phyloP scores from a whole-genome alignment of 2,797 vertebrate species.

The Hirundo rustica region DNA sequence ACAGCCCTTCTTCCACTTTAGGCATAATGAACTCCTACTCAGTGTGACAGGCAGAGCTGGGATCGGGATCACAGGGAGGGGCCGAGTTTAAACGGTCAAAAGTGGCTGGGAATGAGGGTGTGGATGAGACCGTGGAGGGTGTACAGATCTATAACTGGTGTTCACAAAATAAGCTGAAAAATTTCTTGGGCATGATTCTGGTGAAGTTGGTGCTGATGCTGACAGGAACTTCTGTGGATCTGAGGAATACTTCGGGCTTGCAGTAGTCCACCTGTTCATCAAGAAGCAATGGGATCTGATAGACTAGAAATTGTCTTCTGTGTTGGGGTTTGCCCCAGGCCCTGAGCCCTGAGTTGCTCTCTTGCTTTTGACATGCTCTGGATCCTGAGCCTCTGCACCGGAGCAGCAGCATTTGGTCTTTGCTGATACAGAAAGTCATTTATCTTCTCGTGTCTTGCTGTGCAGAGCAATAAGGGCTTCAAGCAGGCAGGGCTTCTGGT shows the following conservation, averaged over 20 bases:
- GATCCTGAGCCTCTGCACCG: background rate
- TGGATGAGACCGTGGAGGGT: background rate
- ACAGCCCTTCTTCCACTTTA: background rate
- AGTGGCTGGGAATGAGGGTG: background rate
- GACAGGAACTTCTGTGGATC: background rate
- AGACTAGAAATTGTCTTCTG: background rate
- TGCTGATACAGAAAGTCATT: constrained; percentile 19
- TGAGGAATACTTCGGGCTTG: background rate
- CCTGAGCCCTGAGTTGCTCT: background rate
- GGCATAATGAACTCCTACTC: background rate
- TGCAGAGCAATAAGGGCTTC: background rate
- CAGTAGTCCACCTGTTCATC: background rate
- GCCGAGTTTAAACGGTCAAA: background rate
- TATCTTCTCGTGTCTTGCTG: constrained; percentile 1
- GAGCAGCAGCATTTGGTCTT: background rate
- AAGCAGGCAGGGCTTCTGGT: background rate
- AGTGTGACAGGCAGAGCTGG: background rate
- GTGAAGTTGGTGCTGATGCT: background rate
- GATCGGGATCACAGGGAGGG: background rate
- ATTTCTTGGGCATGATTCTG: background rate
- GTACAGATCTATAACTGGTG: background rate
- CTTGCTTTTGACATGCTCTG: background rate
- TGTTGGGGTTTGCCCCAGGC: background rate
- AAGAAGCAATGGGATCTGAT: background rate
- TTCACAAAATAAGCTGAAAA: background rate